A percentile compares a stretch with the other conserved stretches of the same genome.
These are phyloP conservation scores for Harpagus bidentatus DNA, from an alignment of 2,113 vertebrate genomes.

Conservation along the genomic window DNA sequence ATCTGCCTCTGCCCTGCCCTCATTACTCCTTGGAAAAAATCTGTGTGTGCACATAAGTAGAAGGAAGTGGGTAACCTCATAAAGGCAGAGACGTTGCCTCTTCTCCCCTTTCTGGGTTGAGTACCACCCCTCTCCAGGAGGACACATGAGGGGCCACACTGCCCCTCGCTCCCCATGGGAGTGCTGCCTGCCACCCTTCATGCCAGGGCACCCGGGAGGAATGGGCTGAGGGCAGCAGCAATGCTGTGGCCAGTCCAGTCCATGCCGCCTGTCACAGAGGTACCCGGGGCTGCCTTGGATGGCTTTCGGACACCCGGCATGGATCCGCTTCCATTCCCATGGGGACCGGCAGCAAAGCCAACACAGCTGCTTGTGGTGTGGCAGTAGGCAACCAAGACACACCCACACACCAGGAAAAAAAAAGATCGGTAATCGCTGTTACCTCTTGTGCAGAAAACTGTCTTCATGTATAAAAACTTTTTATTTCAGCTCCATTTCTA, in stretches of 20 bases:
- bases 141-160: background rate
- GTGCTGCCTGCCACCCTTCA: background rate
- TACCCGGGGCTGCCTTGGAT: background rate
- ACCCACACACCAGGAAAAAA: too few relatives aligned
- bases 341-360: accelerated
- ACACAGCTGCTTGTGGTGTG: accelerated
- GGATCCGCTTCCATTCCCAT: background rate
- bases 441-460: background rate
- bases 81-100: background rate
- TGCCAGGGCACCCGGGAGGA: background rate
- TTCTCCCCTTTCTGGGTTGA: accelerated
- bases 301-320: background rate
- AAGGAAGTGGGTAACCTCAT: background rate
- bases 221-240: background rate
- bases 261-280: background rate
- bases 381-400: background rate
- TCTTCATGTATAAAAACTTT: background rate
- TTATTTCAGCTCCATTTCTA: background rate
- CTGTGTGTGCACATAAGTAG: accelerated
- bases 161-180: background rate
- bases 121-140: background rate
- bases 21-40: background rate
- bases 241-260: background rate
- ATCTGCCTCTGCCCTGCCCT: background rate
- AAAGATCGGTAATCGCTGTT: background rate